These are phyloP conservation scores for Tetragnatha montana DNA, from an alignment of 2,888 invertebrate species.

Conservation along the genomic window DNA sequence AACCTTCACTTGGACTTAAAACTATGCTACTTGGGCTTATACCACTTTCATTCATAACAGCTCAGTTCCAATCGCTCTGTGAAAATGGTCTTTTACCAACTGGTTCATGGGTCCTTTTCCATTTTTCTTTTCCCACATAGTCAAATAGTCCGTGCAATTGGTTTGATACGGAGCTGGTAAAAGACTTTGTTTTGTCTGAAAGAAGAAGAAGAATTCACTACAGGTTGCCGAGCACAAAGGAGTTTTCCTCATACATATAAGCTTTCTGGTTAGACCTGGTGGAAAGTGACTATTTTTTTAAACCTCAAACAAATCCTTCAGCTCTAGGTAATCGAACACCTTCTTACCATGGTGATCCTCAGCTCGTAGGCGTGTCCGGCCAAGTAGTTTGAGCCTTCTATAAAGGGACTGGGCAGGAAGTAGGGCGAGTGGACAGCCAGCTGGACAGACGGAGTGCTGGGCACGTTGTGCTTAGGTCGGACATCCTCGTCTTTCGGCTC, in stretches of 20 bases:
- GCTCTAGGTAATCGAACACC: too few relatives aligned
- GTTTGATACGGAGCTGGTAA: slow-evolving; percentile 41
- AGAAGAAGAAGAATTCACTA: not conserved
- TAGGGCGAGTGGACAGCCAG: slow-evolving; percentile 60
- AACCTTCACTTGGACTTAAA: too few relatives aligned
- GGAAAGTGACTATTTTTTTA: too few relatives aligned
- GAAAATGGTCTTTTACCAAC: slow-evolving; percentile 3
- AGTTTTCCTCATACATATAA: too few relatives aligned
- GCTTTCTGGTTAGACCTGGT: too few relatives aligned
- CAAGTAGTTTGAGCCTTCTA: slow-evolving; percentile 42
- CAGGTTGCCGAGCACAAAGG: too few relatives aligned
- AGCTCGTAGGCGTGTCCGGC: slow-evolving; percentile 46
- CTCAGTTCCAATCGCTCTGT: too few relatives aligned
- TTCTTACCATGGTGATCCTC: slow-evolving; percentile 40
- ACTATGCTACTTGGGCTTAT: too few relatives aligned
- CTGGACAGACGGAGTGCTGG: slow-evolving; percentile 33
- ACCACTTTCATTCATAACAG: too few relatives aligned
- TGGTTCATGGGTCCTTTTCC: slow-evolving; percentile 36
- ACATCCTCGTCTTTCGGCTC: not conserved
- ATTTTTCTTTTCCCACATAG: slow-evolving; percentile 3
- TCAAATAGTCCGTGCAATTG: slow-evolving; percentile 39
- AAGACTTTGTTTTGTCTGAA: slow-evolving; percentile 26
- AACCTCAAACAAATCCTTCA: not conserved
- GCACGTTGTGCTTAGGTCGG: slow-evolving; percentile 20
- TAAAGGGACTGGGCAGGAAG: slow-evolving; percentile 46